Base-by-base conservation (phyloP, 2,888 invertebrate genomes). In the Tuberolachnus salignus region DNA sequence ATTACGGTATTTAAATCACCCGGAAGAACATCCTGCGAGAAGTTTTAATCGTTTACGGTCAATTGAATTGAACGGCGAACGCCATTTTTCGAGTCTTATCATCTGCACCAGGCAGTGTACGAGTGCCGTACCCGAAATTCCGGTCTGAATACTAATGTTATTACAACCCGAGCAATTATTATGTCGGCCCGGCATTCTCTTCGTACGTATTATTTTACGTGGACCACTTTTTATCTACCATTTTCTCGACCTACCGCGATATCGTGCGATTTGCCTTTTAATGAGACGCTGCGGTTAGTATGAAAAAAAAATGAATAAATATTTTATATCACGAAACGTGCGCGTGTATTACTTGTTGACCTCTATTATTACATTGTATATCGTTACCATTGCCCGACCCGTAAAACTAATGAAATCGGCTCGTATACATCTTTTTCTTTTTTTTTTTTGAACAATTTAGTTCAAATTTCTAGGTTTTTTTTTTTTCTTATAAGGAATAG, bases 61-160 rank as follows among this genome's bases (percentile, higher is more conserved):
- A 49, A 72, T 72, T 49, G 72, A 59, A 61, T 61, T 61, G 61
- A 63, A 63, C 21, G 8, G 73, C n/a, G 63, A 63, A 73, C 51
- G 23, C 51, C 51, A 23, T 73, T 73, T 73, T 63, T 73, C 61
- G 63, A 23, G 63, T 42, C 51, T 51, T 73, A 73, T 73, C 51
- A n/a, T 73, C 42, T 42, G 51, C 34, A 11, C 44, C 16, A 63
- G 42, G 34, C 49, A 57, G 4, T 34, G 34, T 61, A 72, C 72
- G 19, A 49, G 10, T 13, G 26, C 51, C 46, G n/a, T 63, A n/a
- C 63, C 73, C 73, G 21, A 63, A 73, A 73, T 51, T 63, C 51
- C 73, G 61, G 73, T 16, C 21, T 73, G 73, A 63, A 73, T 73
- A 73, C 73, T 63, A 73, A 73, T 73, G 73, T 63, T 73, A 63